phyloP scores from a whole-genome alignment of 2,113 vertebrate genomes.

The Narcine bancroftii region DNA sequence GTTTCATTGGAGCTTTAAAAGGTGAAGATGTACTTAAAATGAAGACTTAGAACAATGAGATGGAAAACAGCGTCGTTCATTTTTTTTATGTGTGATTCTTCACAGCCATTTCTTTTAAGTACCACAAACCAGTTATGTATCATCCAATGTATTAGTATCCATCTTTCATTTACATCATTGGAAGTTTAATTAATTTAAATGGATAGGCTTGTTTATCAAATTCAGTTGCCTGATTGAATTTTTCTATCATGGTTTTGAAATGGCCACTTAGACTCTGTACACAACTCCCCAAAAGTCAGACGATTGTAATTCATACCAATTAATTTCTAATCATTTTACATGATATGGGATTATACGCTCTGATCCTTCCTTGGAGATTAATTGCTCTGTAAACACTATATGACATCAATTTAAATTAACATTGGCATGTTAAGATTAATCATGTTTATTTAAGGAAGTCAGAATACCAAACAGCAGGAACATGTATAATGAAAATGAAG shows the following conservation, averaged over 20 bases:
- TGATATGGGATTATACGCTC: constrained; percentile 27
- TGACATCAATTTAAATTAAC: constrained; percentile 17
- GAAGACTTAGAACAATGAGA: not conserved
- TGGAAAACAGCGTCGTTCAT: not conserved
- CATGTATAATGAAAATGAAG: not conserved
- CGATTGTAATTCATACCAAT: constrained; percentile 28
- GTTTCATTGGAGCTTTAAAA: not conserved
- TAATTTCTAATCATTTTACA: constrained; percentile 24
- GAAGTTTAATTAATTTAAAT: constrained; percentile 28
- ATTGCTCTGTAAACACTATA: not conserved
- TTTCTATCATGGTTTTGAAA: constrained; percentile 1
- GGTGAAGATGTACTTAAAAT: not conserved
- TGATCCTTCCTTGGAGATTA: constrained; percentile 20
- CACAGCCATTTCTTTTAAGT: not conserved
- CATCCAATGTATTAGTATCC: constrained; percentile 24
- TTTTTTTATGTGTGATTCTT: not conserved
- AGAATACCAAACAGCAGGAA: not conserved
- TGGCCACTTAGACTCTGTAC: not conserved
- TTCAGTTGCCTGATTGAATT: constrained; percentile 30
- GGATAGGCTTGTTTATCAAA: constrained; percentile 30
- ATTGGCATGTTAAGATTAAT: constrained; percentile 34
- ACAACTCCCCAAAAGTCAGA: not conserved
- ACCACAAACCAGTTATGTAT: not conserved
- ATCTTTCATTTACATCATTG: not conserved
- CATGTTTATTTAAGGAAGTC: constrained; percentile 5